A percentile compares a stretch with the other conserved stretches of the same genome.
Conservation (phyloP, 1,140 invertebrate genomes). For the Stenopsyche tienmushanensis region DNA sequence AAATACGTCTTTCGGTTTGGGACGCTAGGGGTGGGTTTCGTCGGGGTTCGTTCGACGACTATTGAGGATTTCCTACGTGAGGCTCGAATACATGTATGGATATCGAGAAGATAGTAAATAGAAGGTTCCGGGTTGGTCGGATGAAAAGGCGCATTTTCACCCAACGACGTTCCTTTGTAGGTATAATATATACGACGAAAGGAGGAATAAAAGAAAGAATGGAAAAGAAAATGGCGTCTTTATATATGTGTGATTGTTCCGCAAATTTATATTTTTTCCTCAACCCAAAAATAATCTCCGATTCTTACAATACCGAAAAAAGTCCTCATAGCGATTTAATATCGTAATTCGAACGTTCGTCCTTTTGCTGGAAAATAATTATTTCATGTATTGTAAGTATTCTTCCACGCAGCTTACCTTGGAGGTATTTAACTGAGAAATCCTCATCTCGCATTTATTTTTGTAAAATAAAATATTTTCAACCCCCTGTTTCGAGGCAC, state of each 20-base stretch:
- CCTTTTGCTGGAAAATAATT: too few species aligned
- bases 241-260: too few species aligned
- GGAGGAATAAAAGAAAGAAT: slow-evolving; percentile 16
- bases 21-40: too few species aligned
- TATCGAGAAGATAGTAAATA: slow-evolving; percentile 36
- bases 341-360: too few species aligned
- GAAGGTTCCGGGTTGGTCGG: slow-evolving; percentile 28
- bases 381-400: too few species aligned
- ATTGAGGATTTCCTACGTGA: slow-evolving; percentile 17
- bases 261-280: too few species aligned
- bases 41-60: not conserved
- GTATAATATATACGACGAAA: slow-evolving; percentile 12
- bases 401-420: too few species aligned
- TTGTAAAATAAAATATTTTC: too few species aligned
- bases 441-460: too few species aligned
- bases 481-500: slow-evolving; percentile 13
- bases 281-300: too few species aligned
- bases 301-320: not conserved
- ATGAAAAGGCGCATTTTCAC: slow-evolving; percentile 19
- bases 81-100: slow-evolving; percentile 16
- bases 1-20: not conserved
- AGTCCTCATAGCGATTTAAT: too few species aligned
- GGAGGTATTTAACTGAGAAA: too few species aligned
- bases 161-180: slow-evolving; percentile 17
- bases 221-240: slow-evolving; percentile 25